Base-by-base conservation (phyloP, 2,113 vertebrate genomes). In the Poecilia latipinna region DNA sequence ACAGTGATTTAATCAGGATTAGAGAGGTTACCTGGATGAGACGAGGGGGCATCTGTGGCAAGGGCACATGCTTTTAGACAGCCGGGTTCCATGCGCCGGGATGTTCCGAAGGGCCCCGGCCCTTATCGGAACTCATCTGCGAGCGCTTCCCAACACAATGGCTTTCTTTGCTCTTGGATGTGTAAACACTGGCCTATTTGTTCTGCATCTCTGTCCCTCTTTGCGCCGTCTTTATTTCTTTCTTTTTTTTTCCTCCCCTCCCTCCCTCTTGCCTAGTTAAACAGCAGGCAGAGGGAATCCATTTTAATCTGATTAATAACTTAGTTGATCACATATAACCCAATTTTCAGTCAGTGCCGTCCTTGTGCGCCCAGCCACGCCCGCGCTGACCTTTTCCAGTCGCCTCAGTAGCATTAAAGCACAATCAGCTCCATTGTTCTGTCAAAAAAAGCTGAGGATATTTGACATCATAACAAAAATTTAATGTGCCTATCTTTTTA, bases 271-370 rank as follows among this genome's bases (percentile, higher is more conserved):
- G 94, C 82, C 95, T 96, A 93, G 96, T 97, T 96, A 97, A 97
- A 97, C 98, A 97, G 96, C 97, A 97, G 98, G 96, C 96, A 94
- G 95, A 97, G 97, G 96, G 96, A 97, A 98, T 98, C 97, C 97
- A 97, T 98, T 98, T 98, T 98, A 96, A 96, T 97, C 97, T 96
- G 97, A 98, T 99, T 98, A 98, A 99, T 98, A 99, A 98, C 96
- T 97, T 96, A 96, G 96, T 96, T 97, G 97, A 98, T 98, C 97
- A 96, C 97, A 97, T 97, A 96, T 98, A 99, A 98, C 97, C 97
- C 98, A 97, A 98, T 99, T 99, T 99, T 97, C 96, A 96, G 97
- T 97, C 96, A 94, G 96, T 94, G 94, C 96, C 94, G 95, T 97
- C 97, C 97, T 97, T 96, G 96, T 97, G 96, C 94, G 93, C 93